Base-by-base conservation (phyloP, 2,797 vertebrate genomes). In the Characodon lateralis region DNA sequence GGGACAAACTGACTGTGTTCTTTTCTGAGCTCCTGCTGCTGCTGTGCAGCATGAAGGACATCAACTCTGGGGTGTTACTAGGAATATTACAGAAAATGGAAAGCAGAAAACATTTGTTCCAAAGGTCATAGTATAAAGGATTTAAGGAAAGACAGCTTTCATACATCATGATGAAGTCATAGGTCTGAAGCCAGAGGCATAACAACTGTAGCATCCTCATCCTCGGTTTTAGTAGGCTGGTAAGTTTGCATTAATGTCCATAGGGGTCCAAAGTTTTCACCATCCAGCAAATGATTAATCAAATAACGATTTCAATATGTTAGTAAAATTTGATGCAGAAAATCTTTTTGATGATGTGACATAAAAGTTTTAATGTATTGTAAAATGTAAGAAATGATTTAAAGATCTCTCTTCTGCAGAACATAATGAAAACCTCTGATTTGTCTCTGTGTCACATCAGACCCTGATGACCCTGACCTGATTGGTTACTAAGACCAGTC, bases 1-100 rank as follows among this genome's bases (percentile, higher is more conserved):
- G 79, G 51, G n/a, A 43, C 65, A 85, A 82, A 7, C 59, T 48
- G 46, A 78, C 28, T 79, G 22, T 50, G 51, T 9, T 18, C 50
- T 71, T 0, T 22, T 80, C 51, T 1, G 65, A 79, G 68, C 31
- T 63, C 22, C 43, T 14, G 58, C 66, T 66, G 53, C 48, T 10
- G 50, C n/a, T 20, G 59, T 46, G 2, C 14, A 14, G 16, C 28
- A 43, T n/a, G 51, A 55, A n/a, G 24, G 48, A 43, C 24, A 26
- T 16, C 10, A 24, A 9, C 28, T 53, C 56, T 69, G 61, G 18
- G 56, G 31, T 7, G 6, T 69, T 39, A 31, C 22, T 41, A 51
- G 28, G 28, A 24, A 2, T 26, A 2, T 43, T 39, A 69, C 3
- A 59, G 63, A 35, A 79, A 53, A 24, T 72, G 18, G 18, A 9